phyloP scores from a whole-genome alignment of 2,113 vertebrate species.

The Guaruba guarouba region DNA sequence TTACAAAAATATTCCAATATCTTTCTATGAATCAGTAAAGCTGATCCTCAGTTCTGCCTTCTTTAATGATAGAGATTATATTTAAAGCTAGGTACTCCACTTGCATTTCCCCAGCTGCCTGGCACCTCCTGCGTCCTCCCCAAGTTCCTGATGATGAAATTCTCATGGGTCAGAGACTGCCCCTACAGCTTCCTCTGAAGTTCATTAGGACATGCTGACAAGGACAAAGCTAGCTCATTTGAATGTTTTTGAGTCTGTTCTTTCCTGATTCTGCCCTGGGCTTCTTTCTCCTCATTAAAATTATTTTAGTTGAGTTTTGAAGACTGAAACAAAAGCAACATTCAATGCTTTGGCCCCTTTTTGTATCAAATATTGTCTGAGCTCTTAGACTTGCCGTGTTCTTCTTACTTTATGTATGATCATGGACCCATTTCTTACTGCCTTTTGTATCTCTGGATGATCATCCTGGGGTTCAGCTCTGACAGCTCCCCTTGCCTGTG shows the following conservation, averaged over 20 bases:
- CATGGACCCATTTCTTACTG: neutral
- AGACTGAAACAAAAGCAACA: constrained; percentile 23
- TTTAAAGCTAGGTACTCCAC: neutral
- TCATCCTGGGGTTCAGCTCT: neutral
- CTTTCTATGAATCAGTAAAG: neutral
- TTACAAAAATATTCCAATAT: neutral
- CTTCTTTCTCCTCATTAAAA: constrained; percentile 57
- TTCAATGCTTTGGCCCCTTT: neutral
- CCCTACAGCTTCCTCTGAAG: constrained; percentile 35
- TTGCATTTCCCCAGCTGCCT: neutral
- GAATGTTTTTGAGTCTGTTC: constrained; percentile 13
- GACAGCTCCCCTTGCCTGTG: neutral
- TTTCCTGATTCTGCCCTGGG: constrained; percentile 26
- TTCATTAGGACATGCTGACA: constrained; percentile 37
- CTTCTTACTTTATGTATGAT: neutral
- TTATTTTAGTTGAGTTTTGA: constrained; percentile 35
- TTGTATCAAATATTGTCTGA: neutral
- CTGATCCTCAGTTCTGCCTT: neutral
- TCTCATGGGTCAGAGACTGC: neutral
- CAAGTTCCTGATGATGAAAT: neutral
- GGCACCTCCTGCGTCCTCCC: neutral
- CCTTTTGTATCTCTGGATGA: neutral
- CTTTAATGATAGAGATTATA: neutral
- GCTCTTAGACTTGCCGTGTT: neutral
- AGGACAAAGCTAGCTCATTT: constrained; percentile 9